These are phyloP conservation scores for Ptychochromis oligacanthus DNA, from an alignment of 2,113 vertebrate genomes.

Conservation along the genomic window DNA sequence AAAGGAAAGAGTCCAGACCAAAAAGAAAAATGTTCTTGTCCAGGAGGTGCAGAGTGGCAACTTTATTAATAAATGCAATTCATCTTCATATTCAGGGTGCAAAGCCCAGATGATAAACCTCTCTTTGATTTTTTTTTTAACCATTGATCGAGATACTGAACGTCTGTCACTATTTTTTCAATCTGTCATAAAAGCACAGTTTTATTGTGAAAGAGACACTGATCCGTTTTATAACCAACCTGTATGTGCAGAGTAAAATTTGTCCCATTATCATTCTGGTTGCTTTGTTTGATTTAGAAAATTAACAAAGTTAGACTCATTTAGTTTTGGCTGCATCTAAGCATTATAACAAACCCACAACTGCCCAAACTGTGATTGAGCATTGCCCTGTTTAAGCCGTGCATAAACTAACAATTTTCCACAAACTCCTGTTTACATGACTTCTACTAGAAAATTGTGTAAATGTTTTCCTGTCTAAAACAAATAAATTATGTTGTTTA, in stretches of 20 bases:
- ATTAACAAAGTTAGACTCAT: slow-evolving; percentile 25
- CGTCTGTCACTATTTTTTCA: not conserved
- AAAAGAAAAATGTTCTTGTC: slow-evolving; percentile 2
- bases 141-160: not conserved
- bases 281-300: slow-evolving; percentile 1
- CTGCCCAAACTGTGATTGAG: slow-evolving; percentile 34
- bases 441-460: not conserved
- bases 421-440: slow-evolving; percentile 12
- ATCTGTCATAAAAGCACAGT: not conserved
- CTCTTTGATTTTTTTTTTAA: not conserved
- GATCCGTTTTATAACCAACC: not conserved
- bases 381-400: slow-evolving; percentile 22
- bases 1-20: not conserved
- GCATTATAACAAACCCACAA: not conserved
- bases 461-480: not conserved
- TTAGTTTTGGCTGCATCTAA: slow-evolving; percentile 14
- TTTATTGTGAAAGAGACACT: slow-evolving; percentile 13
- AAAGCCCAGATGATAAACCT: not conserved
- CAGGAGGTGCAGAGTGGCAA: not conserved
- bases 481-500: slow-evolving; percentile 9
- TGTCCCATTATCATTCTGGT: not conserved
- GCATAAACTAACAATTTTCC: slow-evolving; percentile 3
- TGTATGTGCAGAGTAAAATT: not conserved
- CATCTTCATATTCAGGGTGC: not conserved
- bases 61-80: not conserved